Evolutionary conservation across 1,140 invertebrate species (phyloP).

Genomic region (Phortica variegata): DNA sequence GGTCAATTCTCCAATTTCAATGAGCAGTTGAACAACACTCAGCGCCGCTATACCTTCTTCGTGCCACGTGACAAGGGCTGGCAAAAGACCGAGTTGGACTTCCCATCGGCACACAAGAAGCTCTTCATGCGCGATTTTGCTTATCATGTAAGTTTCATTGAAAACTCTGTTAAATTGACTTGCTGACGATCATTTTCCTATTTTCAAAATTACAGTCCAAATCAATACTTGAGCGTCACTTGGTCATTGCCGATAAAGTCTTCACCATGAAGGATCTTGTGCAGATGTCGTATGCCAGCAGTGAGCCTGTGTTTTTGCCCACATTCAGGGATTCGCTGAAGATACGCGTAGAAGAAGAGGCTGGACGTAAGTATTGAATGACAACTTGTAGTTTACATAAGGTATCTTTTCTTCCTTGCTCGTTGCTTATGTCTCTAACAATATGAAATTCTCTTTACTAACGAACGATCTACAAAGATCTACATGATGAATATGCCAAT

Average conservation of each 20-base stretch:
- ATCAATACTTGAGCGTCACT: slow-evolving; percentile 78
- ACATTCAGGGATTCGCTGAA: slow-evolving; percentile 70
- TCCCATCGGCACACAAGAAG: slow-evolving; percentile 79
- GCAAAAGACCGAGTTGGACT: slow-evolving; percentile 68
- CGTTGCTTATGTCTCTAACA: slow-evolving; percentile 9
- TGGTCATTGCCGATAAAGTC: slow-evolving; percentile 70
- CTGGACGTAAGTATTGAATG: slow-evolving; percentile 68
- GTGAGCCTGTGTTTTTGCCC: slow-evolving; percentile 65
- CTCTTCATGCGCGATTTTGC: slow-evolving; percentile 77
- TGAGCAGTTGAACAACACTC: slow-evolving; percentile 71
- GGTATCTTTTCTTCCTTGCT: slow-evolving; percentile 17
- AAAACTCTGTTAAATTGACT: not conserved
- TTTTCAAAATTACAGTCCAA: slow-evolving; percentile 63
- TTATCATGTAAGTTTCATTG: slow-evolving; percentile 70
- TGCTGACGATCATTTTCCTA: not conserved
- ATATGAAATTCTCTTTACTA: not conserved
- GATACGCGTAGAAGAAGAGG: slow-evolving; percentile 70
- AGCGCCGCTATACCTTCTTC: slow-evolving; percentile 86
- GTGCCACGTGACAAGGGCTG: slow-evolving; percentile 87
- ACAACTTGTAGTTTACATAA: not conserved
- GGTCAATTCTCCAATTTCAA: slow-evolving; percentile 76
- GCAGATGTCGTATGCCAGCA: slow-evolving; percentile 62
- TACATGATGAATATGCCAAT: slow-evolving; percentile 54
- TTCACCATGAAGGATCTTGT: slow-evolving; percentile 79
- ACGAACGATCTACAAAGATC: slow-evolving; percentile 41